These are phyloP conservation scores for Diploptera punctata DNA, from an alignment of 2,888 invertebrate genomes.

Conservation along the genomic window DNA sequence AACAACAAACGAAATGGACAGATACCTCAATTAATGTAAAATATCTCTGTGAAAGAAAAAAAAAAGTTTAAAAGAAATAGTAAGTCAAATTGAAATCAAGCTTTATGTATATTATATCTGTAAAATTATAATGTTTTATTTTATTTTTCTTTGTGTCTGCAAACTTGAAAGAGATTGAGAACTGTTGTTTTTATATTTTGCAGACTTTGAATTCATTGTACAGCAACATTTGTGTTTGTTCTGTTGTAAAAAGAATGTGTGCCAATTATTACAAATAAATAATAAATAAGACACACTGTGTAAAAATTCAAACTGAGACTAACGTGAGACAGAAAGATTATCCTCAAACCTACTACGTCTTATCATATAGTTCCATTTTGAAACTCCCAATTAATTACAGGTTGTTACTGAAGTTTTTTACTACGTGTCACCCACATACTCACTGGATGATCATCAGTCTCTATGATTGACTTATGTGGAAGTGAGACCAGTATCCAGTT, in stretches of 20 bases:
- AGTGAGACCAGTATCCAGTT: too few species aligned
- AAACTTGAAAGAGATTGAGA: conserved; percentile 1
- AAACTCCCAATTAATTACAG: too few species aligned
- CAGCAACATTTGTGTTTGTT: conserved; percentile 36
- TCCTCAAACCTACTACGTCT: too few species aligned
- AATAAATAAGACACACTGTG: conserved; percentile 32
- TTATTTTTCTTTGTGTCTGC: conserved; percentile 21
- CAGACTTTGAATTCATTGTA: conserved; percentile 26
- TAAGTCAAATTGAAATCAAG: conserved; percentile 19
- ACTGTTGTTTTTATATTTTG: conserved; percentile 23
- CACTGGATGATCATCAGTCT: too few species aligned
- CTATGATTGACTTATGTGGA: too few species aligned
- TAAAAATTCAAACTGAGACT: too few species aligned
- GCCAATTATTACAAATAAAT: conserved; percentile 42
- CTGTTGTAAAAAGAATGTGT: conserved; percentile 41
- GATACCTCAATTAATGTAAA: conserved; percentile 28
- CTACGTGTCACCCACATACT: too few species aligned
- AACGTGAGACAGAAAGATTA: too few species aligned
- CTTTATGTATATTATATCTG: conserved; percentile 30
- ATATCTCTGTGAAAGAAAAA: conserved; percentile 14
- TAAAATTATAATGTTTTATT: conserved; percentile 16
- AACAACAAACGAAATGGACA: conserved; percentile 15
- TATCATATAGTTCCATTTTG: too few species aligned
- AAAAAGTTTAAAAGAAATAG: conserved; percentile 1
- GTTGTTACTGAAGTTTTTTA: too few species aligned